Base-by-base conservation (phyloP, 1,140 invertebrate genomes). In the Armadillidium nasatum region DNA sequence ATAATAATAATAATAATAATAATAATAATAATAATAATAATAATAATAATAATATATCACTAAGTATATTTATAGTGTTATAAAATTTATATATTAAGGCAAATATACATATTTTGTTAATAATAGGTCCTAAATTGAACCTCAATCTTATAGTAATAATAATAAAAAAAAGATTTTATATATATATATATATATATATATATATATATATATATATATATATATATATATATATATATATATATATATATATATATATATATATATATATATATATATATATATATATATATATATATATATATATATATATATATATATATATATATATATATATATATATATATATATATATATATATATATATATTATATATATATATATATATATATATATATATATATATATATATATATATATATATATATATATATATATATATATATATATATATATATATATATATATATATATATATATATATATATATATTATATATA, bases 261-360 rank as follows among this genome's bases (percentile, higher is more conserved):
- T 67, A 15, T 67, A 67, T 15, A 15, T 67, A 67, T 67, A 15
- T 67, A 15, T 15, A 15, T 67, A 67, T 67, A 15, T 67, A 67
- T 67, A 15, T 15, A 67, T 67, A 15, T 67, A 67, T 67, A 15
- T 67, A 67, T 11, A 15, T 67, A 67, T 67, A 0, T 11, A 67
- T 9, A 15, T 67, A 67, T 67, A 15, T 67, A 0, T 67, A 67
- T 67, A 15, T 15, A 15, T 67, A 15, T 15, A 67, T 67, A 15
- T 67, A 67, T 67, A 15, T 67, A 67, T 67, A 15, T 67, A 67
- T 15, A 15, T 67, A 15, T 67, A 67, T 67, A 67, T 15, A 67
- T 67, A 67, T 9, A 67, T 67, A 67, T 67, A 67, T 15, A 67
- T 15, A 67, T 67, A 67, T 67, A 67, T 67, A 67, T 67, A 67